Evolutionary conservation across 2,113 vertebrate species (phyloP), one percentile per base, ranked within the genome.

Genomic region (Dicrurus megarhynchus): DNA sequence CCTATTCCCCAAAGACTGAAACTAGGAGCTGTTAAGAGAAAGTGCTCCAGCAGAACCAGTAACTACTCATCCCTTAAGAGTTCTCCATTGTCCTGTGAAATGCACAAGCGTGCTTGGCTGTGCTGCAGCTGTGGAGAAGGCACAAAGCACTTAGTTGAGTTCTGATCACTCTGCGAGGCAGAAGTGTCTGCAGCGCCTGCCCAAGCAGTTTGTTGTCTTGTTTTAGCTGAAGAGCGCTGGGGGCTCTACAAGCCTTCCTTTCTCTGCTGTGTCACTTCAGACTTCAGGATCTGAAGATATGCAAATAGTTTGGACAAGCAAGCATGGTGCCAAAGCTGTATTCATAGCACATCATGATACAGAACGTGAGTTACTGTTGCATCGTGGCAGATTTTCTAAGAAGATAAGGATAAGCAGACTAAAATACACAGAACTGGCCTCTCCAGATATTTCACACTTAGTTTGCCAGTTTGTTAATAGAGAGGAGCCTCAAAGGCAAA

Each of bases 251-350:
- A 70, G 28, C 74, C 49, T 92, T 82, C 7, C 39, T 81, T 73
- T 80, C 64, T 69, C n/a, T 90, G 53, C 39, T 1, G 0, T 88
- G 90, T 94, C 81, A 77, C 67, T 95, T 91, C 68, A 86, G 78
- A 52, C 80, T 63, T 49, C 1, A 2, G n/a, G 14, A 86, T 82
- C 39, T 47, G 82, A 80, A 91, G 90, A 86, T 27, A 86, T 30
- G 75, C 57, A 47, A 56, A 95, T 79, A 89, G 10, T 80, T 86
- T 96, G 65, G 94, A 94, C 92, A 93, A 95, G 83, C 30, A 95
- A 90, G 75, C 75, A 21, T 59, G 52, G 35, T 91, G n/a, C 71
- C 41, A 89, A 94, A 87, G 84, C n/a, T 65, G 32, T 70, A 52
- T 41, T 84, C 67, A 57, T 32, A 73, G 39, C 46, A 57, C 50